Evolutionary conservation across 2,797 vertebrate genomes (phyloP).

Genomic region (Cuculus canorus): DNA sequence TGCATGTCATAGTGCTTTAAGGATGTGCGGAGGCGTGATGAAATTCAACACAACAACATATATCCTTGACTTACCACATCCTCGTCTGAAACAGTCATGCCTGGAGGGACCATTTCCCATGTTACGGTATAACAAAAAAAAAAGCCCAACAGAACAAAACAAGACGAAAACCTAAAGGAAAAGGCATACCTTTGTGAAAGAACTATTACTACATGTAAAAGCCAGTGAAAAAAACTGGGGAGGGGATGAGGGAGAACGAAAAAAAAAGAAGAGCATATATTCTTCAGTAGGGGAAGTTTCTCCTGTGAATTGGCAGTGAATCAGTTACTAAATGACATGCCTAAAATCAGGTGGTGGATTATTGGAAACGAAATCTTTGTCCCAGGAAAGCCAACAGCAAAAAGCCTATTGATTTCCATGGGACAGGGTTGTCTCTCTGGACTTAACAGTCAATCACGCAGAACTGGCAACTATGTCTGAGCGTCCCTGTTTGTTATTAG

Average conservation of each 20-base stretch:
- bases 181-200: conserved; percentile 3
- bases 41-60: conserved; percentile 34
- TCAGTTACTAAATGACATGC: conserved; percentile 51
- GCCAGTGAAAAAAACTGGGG: background rate
- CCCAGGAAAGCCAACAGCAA: conserved; percentile 58
- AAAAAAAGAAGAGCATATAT: background rate
- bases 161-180: background rate
- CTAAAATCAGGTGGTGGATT: conserved; percentile 62
- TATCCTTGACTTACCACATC: background rate
- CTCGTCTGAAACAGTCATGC: background rate
- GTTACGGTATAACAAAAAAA: background rate
- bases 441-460: conserved; percentile 57
- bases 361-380: conserved; percentile 65
- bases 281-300: conserved; percentile 23
- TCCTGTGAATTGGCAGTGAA: conserved; percentile 32
- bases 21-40: conserved; percentile 35
- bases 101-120: conserved; percentile 28
- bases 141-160: background rate
- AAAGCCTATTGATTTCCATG: conserved; percentile 59
- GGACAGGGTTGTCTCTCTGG: conserved; percentile 48
- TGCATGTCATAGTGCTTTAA: conserved; percentile 32
- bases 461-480: conserved; percentile 17
- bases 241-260: background rate
- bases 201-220: background rate
- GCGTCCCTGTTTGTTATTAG: conserved; percentile 49